Percentiles rank a stretch among this genome's conserved stretches.
These are phyloP conservation scores for Mastomys coucha DNA, from an alignment of 2,113 vertebrate species.

Conservation along the genomic window DNA sequence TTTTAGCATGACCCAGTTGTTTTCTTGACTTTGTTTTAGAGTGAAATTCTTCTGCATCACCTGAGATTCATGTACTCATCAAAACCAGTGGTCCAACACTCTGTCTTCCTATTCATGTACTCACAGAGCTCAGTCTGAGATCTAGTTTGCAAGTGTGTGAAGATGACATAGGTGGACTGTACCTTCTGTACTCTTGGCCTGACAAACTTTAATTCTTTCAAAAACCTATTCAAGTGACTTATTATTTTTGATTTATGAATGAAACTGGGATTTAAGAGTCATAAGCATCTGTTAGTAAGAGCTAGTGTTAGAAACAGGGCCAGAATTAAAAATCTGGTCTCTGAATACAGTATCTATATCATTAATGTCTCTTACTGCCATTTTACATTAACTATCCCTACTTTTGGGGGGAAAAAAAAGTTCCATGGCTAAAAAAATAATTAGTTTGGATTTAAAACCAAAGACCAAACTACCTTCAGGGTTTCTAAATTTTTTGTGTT, in stretches of 20 bases:
- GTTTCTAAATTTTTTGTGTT: conserved; percentile 16
- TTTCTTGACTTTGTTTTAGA: not conserved
- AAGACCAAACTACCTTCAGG: not conserved
- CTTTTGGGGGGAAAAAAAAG: not conserved
- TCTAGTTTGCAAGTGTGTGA: not conserved
- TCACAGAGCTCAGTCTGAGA: not conserved
- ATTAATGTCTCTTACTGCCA: conserved; percentile 17
- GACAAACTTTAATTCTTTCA: not conserved
- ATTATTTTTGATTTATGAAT: conserved; percentile 11
- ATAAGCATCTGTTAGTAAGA: conserved; percentile 20
- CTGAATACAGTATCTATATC: not conserved
- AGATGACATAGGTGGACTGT: not conserved
- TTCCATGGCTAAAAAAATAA: conserved; percentile 12
- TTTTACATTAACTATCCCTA: not conserved
- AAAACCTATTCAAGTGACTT: not conserved
- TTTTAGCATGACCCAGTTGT: not conserved
- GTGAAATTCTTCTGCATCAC: not conserved
- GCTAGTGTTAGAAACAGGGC: not conserved
- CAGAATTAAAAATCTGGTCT: conserved; percentile 20
- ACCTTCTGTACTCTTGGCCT: not conserved
- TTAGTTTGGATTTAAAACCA: not conserved
- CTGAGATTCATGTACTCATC: not conserved
- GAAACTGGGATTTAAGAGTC: not conserved
- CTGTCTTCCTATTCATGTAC: not conserved
- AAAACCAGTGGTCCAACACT: not conserved